Conservation (phyloP, 2,797 vertebrate genomes). For the Natrix natrix region DNA sequence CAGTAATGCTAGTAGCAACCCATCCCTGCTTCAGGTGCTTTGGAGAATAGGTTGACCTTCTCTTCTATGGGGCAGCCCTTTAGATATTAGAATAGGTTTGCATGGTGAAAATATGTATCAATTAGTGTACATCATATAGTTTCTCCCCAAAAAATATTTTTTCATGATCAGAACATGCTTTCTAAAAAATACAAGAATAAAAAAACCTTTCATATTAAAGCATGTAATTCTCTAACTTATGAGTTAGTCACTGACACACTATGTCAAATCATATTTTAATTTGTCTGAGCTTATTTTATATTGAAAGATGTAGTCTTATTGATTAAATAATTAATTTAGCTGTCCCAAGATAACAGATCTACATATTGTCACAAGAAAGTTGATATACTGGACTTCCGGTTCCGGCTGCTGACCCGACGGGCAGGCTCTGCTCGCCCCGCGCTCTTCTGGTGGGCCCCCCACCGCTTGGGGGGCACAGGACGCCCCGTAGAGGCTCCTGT, state of each 20-base stretch:
- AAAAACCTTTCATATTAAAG: slow-evolving; percentile 37
- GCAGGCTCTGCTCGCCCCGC: no score
- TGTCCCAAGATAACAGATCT: slow-evolving; percentile 60
- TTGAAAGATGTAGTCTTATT: slow-evolving; percentile 59
- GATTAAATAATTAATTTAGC: slow-evolving; percentile 68
- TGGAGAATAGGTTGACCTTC: neutral
- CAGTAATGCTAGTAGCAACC: no score
- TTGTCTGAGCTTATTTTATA: slow-evolving; percentile 61
- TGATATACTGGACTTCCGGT: no score
- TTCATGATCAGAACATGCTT: neutral
- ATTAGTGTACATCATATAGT: neutral
- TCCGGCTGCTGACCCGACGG: no score
- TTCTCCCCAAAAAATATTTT: neutral
- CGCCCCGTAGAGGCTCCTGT: no score
- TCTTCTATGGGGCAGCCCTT: neutral
- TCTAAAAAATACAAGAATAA: neutral
- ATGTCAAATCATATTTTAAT: slow-evolving; percentile 58
- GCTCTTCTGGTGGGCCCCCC: no score
- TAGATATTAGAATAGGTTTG: neutral
- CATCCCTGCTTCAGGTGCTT: neutral
- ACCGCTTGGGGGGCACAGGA: no score
- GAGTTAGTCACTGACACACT: slow-evolving; percentile 36
- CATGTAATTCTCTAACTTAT: slow-evolving; percentile 23
- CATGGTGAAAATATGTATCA: slow-evolving; percentile 1
- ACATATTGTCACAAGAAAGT: slow-evolving; percentile 59